A percentile compares a stretch with the other conserved stretches of the same genome.
phyloP scores from a whole-genome alignment of 2,888 invertebrate species.

The Hirtodrosophila confusa region DNA sequence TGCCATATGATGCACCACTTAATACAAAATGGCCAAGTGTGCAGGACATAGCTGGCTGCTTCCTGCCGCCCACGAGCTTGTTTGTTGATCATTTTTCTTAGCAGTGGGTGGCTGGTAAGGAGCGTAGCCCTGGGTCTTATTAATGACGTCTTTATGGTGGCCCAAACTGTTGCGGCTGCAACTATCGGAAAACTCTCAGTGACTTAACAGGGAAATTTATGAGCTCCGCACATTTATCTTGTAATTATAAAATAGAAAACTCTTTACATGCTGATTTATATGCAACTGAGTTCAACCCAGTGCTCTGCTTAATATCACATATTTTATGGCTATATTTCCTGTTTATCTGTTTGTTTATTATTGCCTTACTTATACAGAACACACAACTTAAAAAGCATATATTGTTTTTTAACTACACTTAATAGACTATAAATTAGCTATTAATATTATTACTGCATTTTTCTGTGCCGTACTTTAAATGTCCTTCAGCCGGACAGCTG shows the following conservation, averaged over 20 bases:
- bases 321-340: slow-evolving; percentile 35
- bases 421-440: too few species aligned
- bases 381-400: too few species aligned
- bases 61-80: slow-evolving; percentile 8
- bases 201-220: slow-evolving; percentile 49
- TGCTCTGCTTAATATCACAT: slow-evolving; percentile 33
- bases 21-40: slow-evolving; percentile 29
- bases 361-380: too few species aligned
- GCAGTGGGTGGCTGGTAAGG: slow-evolving; percentile 15
- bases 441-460: too few species aligned
- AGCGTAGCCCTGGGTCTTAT: slow-evolving; percentile 40
- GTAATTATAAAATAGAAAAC: slow-evolving; percentile 69
- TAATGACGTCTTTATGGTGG: slow-evolving; percentile 47
- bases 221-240: slow-evolving; percentile 59
- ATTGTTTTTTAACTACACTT: too few species aligned
- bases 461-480: too few species aligned
- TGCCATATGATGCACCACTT: slow-evolving; percentile 32
- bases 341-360: slow-evolving; percentile 5
- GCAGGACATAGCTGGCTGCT: not conserved
- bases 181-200: slow-evolving; percentile 38
- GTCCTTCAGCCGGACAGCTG: too few species aligned
- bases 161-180: slow-evolving; percentile 21
- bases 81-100: slow-evolving; percentile 50
- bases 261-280: slow-evolving; percentile 66
- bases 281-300: slow-evolving; percentile 7